Evolutionary conservation across 2,797 vertebrate genomes (phyloP).

Genomic region (Knipowitschia caucasica): DNA sequence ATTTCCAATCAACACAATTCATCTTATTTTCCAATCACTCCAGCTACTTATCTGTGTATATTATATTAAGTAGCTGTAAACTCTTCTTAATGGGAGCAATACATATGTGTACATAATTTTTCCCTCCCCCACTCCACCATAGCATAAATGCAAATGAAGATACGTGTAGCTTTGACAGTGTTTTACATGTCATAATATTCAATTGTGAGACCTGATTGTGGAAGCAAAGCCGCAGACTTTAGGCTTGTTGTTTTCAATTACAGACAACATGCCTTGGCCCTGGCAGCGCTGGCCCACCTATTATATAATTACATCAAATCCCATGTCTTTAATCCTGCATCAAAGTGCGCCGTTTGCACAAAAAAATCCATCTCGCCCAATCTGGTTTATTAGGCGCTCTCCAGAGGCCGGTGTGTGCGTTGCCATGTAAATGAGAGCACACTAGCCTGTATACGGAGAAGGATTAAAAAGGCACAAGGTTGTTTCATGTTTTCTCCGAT

Average conservation of each 20-base stretch:
- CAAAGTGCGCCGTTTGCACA: slow-evolving; percentile 61
- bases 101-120: no score
- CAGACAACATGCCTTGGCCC: slow-evolving; percentile 22
- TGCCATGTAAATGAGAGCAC: slow-evolving; percentile 45
- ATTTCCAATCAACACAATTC: no score
- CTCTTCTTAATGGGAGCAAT: no score
- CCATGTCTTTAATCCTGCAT: slow-evolving; percentile 62
- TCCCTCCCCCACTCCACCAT: no score
- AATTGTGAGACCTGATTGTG: not conserved
- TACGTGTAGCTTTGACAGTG: no score
- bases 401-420: slow-evolving; percentile 43
- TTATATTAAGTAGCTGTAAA: no score
- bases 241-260: slow-evolving; percentile 36
- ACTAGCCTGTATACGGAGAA: slow-evolving; percentile 20
- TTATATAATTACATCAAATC: slow-evolving; percentile 64
- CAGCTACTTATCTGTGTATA: no score
- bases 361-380: slow-evolving; percentile 63
- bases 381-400: slow-evolving; percentile 56
- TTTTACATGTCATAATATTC: no score
- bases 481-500: slow-evolving; percentile 18
- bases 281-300: slow-evolving; percentile 39
- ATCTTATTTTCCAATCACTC: no score
- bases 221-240: slow-evolving; percentile 14
- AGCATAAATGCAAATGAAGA: no score
- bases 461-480: slow-evolving; percentile 32